A percentile compares a stretch with the other conserved stretches of the same genome.
Evolutionary conservation across 2,888 invertebrate species (phyloP).

Genomic region (Drosophila atroscutellata): DNA sequence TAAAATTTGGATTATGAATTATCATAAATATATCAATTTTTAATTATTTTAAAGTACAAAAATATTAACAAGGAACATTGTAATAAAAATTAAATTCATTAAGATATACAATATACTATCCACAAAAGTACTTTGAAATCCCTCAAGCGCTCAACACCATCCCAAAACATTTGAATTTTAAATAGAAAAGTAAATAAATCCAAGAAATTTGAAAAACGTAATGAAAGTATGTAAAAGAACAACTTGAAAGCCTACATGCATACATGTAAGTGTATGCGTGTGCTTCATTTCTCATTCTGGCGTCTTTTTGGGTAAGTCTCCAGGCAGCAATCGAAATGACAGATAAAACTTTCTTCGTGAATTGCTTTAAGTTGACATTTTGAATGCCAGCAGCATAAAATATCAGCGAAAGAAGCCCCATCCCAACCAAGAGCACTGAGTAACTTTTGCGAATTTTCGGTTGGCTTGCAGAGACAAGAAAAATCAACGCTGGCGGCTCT

Average conservation of each 20-base stretch:
- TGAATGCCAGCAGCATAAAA: constrained; percentile 29
- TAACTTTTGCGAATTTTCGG: constrained; percentile 7
- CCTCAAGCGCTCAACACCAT: background rate
- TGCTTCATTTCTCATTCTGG: background rate
- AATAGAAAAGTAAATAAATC: constrained; percentile 15
- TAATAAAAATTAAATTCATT: background rate
- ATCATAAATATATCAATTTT: background rate
- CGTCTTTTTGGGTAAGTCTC: constrained; percentile 20
- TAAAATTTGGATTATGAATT: background rate
- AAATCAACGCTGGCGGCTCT: constrained; percentile 38
- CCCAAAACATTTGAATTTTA: background rate
- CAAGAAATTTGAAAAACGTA: constrained; percentile 12
- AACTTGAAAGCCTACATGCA: constrained; percentile 6
- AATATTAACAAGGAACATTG: background rate
- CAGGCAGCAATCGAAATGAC: constrained; percentile 55
- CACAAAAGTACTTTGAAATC: background rate
- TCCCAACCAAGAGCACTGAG: background rate
- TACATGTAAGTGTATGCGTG: background rate
- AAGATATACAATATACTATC: background rate
- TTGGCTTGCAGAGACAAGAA: constrained; percentile 25
- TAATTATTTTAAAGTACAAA: background rate
- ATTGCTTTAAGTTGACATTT: constrained; percentile 32
- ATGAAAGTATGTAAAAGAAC: constrained; percentile 12
- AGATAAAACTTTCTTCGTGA: constrained; percentile 45
- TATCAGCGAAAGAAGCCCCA: constrained; percentile 1